Percentiles rank a stretch among this genome's conserved stretches.
phyloP scores from a whole-genome alignment of 1,140 invertebrate genomes.

The Battus philenor region DNA sequence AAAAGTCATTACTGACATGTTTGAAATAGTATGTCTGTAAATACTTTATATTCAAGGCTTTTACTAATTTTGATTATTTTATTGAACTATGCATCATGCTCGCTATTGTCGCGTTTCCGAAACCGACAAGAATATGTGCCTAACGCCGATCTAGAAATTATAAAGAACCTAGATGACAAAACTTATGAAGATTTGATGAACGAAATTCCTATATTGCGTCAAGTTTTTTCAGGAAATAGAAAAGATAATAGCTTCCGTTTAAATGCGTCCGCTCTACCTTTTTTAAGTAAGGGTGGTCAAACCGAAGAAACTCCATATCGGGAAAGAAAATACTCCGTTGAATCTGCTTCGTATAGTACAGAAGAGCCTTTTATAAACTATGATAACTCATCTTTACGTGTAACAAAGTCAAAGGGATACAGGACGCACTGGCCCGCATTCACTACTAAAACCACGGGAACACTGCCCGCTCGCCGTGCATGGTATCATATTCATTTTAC shows the following conservation, averaged over 20 bases:
- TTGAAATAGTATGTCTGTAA: too few species aligned
- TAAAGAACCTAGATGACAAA: conserved; percentile 5
- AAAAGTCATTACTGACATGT: too few species aligned
- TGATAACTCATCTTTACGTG: not conserved
- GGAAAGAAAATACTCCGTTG: not conserved
- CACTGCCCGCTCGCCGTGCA: not conserved
- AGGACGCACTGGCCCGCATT: conserved; percentile 2
- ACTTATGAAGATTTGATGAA: conserved; percentile 3
- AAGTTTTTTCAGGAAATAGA: conserved; percentile 7
- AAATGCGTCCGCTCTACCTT: not conserved
- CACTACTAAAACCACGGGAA: not conserved
- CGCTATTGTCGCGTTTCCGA: not conserved
- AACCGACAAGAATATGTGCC: not conserved
- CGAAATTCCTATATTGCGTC: conserved; percentile 1
- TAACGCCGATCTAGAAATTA: not conserved
- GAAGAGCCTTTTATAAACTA: not conserved
- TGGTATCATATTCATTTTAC: not conserved
- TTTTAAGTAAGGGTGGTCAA: not conserved
- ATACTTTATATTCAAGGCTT: conserved; percentile 6
- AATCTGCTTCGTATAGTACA: not conserved
- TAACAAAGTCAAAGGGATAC: not conserved
- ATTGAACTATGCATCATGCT: not conserved
- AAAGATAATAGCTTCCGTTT: conserved; percentile 2
- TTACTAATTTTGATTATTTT: conserved; percentile 8
- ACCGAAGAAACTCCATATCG: too few species aligned